A percentile compares a stretch with the other conserved stretches of the same genome.
These are phyloP conservation scores for Eulemur albifrons DNA, from an alignment of 2,797 vertebrate species.

Conservation along the genomic window DNA sequence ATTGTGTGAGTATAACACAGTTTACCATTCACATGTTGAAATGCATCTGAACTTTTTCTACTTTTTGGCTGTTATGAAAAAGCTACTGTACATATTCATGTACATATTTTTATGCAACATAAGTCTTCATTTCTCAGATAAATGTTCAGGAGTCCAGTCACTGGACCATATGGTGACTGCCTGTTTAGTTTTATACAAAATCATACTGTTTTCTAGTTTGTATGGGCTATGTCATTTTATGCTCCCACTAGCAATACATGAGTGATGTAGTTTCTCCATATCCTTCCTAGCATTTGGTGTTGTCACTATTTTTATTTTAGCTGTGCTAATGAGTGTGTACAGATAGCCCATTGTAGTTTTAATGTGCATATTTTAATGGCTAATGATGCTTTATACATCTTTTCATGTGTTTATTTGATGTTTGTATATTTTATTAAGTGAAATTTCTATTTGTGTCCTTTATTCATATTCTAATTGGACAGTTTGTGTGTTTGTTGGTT, in stretches of 20 bases:
- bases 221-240: not conserved
- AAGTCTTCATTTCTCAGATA: not conserved
- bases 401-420: not conserved
- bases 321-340: not conserved
- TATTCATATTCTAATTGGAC: not conserved
- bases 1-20: not conserved
- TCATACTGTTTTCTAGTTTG: not conserved
- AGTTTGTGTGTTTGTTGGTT: not conserved
- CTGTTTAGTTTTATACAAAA: not conserved
- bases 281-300: not conserved
- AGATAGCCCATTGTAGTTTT: not conserved
- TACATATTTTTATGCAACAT: not conserved
- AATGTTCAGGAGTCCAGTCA: not conserved
- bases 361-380: not conserved
- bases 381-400: not conserved
- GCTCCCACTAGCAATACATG: not conserved
- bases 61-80: not conserved
- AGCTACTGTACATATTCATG: not conserved
- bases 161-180: not conserved
- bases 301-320: not conserved
- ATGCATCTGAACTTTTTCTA: not conserved
- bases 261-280: not conserved
- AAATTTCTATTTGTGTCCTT: not conserved
- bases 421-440: not conserved
- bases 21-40: not conserved